Evolutionary conservation across 2,113 vertebrate genomes (phyloP), one percentile per base, ranked within the genome.

Genomic region (Austrofundulus limnaeus): DNA sequence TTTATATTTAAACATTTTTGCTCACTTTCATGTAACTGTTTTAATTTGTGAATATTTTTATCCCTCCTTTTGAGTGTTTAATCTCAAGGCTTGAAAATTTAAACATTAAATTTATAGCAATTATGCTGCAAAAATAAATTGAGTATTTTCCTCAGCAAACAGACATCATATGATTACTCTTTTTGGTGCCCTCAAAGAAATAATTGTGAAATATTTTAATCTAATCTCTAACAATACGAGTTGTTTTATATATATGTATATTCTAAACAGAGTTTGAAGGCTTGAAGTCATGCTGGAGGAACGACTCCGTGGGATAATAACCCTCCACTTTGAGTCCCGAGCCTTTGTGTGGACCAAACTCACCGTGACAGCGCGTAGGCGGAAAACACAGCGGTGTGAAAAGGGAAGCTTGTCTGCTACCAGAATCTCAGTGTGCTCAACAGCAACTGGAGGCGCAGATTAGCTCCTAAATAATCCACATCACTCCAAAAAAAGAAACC

Each of bases 321-420:
- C 77, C 76, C 84, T 83, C 73, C 65, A 77, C 62, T 78, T 48
- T 75, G 75, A 86, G 75, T 85, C 74, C 31, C 48, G 81, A 62
- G 61, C 88, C 70, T 83, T 93, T 93, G 91, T 92, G 83, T 75
- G 72, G 47, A 85, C 80, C 81, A 93, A 91, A 93, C 92, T 93
- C 91, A 93, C 92, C 92, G 92, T 92, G 90, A 91, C 87, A 92
- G 59, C 85, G 92, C 89, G 92, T 93, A 89, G 92, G 92, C 90
- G 92, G 92, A 86, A 82, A 91, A 93, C 92, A 93, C 88, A 82
- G 85, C 28, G 62, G 85, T 74, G 25, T 90, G 84, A 92, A 90
- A 91, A 88, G 88, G 75, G 77, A 84, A 86, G 43, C 90, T 83
- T 91, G 91, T 92, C 88, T 89, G 85, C 78, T 77, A 82, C 87